Percentiles rank a stretch among this genome's conserved stretches.
These are phyloP conservation scores for Thunnus thynnus DNA, from an alignment of 2,113 vertebrate species.

Conservation along the genomic window DNA sequence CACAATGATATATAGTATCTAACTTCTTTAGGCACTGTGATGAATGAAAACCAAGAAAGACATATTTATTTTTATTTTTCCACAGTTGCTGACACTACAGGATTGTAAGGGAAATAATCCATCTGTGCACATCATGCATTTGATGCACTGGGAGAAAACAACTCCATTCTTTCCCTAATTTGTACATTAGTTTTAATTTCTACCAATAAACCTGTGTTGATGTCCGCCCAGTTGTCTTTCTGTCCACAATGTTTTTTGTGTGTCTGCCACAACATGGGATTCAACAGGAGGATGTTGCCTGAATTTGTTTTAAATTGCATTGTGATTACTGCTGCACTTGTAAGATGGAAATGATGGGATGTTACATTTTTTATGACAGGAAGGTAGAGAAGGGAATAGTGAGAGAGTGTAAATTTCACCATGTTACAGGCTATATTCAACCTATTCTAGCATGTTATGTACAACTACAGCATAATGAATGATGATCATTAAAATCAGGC, in stretches of 20 bases:
- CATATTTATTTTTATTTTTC: neutral
- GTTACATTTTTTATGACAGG: slow-evolving; percentile 48
- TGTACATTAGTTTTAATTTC: neutral
- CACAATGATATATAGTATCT: too few species aligned
- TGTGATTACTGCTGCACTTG: slow-evolving; percentile 63
- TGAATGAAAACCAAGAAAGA: neutral
- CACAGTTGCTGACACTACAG: neutral
- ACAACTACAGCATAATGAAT: slow-evolving; percentile 43
- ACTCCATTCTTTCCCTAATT: neutral
- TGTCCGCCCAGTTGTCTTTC: neutral
- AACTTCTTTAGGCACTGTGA: neutral
- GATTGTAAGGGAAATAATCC: neutral
- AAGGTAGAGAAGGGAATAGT: neutral
- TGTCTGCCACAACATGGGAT: slow-evolving; percentile 21
- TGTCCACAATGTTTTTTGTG: neutral
- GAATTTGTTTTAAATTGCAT: slow-evolving; percentile 75
- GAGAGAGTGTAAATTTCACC: slow-evolving; percentile 11
- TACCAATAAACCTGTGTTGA: neutral
- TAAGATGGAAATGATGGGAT: slow-evolving; percentile 43
- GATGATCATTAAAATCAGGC: slow-evolving; percentile 48
- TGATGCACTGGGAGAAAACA: neutral
- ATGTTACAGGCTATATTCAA: slow-evolving; percentile 34
- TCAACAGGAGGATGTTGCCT: slow-evolving; percentile 35
- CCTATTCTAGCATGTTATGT: slow-evolving; percentile 41
- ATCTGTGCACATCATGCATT: too few species aligned